Base-by-base conservation (phyloP, 2,113 vertebrate genomes). In the Tyto alba region DNA sequence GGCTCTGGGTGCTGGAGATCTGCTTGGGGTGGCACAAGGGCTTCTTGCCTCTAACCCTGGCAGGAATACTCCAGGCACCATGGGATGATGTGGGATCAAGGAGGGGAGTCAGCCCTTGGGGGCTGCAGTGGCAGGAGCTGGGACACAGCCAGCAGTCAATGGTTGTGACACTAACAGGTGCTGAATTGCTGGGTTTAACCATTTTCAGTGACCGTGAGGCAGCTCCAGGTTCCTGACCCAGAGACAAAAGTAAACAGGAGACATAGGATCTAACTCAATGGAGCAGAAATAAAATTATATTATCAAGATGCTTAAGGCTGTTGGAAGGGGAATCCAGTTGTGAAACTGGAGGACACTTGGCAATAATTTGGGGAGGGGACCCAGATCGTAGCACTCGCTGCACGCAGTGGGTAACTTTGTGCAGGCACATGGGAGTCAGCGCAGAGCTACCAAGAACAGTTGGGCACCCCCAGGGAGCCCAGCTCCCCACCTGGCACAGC, bases 341-440 rank as follows among this genome's bases (percentile, higher is more conserved):
- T 62, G 68, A 84, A 55, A 76, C 36, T 7, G 36, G 14, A 53
- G 52, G 15, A 50, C 13, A 21, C n/a, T 9, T 60, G 57, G 23
- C 66, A 62, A 3, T 27, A 88, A 27, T 36, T 2, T 56, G 34
- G 30, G 34, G 16, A 85, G 41, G 38, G 16, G 34, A 5, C 7
- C 5, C 34, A 56, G 57, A 56, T 72, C 22, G 47, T 29, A 29
- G 52, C 2, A 1, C 13, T 60, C 3, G 3, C 52, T 85, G 63
- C 67, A 29, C 3, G 3, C 56, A 69, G 60, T 4, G 22, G 47
- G 36, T 47, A 83, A 48, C 50, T 84, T 53, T 75, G 40, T 59
- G 45, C 29, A 52, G 67, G 15, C 13, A 75, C 10, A 3, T 0
- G 0, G 71, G 50, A 60, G n/a, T 10, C 60, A 67, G 75, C 13